phyloP scores from a whole-genome alignment of 2,797 vertebrate genomes.

The Decapterus maruadsi region DNA sequence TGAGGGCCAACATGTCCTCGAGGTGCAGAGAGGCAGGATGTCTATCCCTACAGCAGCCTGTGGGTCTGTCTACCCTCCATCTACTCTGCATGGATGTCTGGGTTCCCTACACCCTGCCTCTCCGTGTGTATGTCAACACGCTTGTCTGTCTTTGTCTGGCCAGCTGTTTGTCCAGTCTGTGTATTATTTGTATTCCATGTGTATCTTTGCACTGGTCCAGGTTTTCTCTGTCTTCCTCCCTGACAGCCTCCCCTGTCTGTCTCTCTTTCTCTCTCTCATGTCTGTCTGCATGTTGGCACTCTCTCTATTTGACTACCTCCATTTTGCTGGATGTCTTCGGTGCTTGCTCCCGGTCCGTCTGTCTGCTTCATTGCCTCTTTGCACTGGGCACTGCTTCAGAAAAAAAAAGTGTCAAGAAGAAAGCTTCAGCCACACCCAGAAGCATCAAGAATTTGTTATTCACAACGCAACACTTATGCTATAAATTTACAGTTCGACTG shows the following conservation, averaged over 20 bases:
- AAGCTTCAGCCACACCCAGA: conserved; percentile 18
- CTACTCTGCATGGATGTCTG: conserved; percentile 34
- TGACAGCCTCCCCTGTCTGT: conserved; percentile 10
- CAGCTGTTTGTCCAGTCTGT: conserved; percentile 62
- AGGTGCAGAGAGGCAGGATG: conserved; percentile 47
- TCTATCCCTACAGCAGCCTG: conserved; percentile 26
- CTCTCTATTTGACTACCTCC: conserved; percentile 55
- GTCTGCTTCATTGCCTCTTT: conserved; percentile 44
- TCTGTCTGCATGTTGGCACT: conserved; percentile 34
- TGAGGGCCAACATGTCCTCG: conserved; percentile 59
- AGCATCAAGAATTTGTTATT: conserved; percentile 21
- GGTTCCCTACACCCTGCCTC: conserved; percentile 31
- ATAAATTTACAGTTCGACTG: conserved; percentile 20
- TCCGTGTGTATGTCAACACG: conserved; percentile 9
- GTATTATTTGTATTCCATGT: conserved; percentile 58
- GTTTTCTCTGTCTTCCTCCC: conserved; percentile 31
- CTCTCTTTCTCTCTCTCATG: conserved; percentile 24
- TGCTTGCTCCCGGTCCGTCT: conserved; percentile 6
- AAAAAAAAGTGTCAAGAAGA: background rate
- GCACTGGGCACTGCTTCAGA: conserved; percentile 8
- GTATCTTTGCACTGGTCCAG: conserved; percentile 33
- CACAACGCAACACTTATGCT: conserved; percentile 4
- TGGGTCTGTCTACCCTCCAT: conserved; percentile 29
- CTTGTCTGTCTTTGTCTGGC: conserved; percentile 42
- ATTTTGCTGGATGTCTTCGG: conserved; percentile 53